phyloP scores from a whole-genome alignment of 1,140 invertebrate species.

The Heliconius eleuchia region DNA sequence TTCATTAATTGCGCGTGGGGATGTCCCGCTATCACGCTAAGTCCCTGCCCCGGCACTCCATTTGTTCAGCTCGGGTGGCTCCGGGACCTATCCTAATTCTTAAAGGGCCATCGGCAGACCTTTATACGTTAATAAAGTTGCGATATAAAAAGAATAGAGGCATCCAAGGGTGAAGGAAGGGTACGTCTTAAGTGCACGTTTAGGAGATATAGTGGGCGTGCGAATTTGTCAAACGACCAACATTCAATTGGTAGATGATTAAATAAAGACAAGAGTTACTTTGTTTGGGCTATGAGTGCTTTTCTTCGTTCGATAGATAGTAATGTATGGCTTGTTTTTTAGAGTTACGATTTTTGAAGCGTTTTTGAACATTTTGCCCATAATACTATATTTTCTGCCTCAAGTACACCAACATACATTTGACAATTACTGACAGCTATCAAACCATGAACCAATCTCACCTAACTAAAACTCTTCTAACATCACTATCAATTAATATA shows the following conservation, averaged over 20 bases:
- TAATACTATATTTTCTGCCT: too few species aligned
- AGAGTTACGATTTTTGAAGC: too few species aligned
- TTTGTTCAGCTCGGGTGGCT: slow-evolving; percentile 70
- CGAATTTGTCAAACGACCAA: slow-evolving; percentile 75
- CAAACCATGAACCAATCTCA: too few species aligned
- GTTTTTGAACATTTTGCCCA: too few species aligned
- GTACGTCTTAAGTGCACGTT: slow-evolving; percentile 78
- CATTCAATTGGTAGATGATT: slow-evolving; percentile 71
- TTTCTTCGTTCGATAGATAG: slow-evolving; percentile 44
- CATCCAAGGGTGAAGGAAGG: slow-evolving; percentile 77
- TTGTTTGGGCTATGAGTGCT: slow-evolving; percentile 36
- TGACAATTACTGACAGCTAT: too few species aligned
- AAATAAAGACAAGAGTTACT: slow-evolving; percentile 69
- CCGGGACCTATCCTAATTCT: slow-evolving; percentile 78
- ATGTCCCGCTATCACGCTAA: slow-evolving; percentile 47
- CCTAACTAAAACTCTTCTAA: too few species aligned
- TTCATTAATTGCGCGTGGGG: slow-evolving; percentile 64
- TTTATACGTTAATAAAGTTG: slow-evolving; percentile 81
- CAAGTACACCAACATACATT: too few species aligned
- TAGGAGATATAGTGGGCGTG: slow-evolving; percentile 77
- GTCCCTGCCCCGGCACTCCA: slow-evolving; percentile 62
- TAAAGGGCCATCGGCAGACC: slow-evolving; percentile 79
- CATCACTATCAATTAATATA: too few species aligned
- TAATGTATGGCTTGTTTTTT: slow-evolving; percentile 24
- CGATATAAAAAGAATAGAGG: slow-evolving; percentile 79